A percentile compares a stretch with the other conserved stretches of the same genome.
Conservation (phyloP, 2,888 invertebrate species). For the Timandra comae region DNA sequence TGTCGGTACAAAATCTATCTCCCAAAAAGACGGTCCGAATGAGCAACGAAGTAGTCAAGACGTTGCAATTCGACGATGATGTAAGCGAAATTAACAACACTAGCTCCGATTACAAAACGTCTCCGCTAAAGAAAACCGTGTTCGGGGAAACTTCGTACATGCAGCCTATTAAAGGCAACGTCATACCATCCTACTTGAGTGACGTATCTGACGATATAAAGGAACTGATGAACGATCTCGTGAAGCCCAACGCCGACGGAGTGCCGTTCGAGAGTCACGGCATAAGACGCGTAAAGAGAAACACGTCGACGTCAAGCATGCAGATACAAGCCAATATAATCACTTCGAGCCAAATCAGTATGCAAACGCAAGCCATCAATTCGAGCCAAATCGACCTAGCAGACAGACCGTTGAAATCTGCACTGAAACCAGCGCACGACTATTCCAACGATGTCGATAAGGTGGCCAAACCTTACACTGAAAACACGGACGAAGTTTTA, state of each 20-base stretch:
- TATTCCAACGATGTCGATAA: too few species aligned
- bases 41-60: conserved; percentile 55
- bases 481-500: too few species aligned
- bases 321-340: conserved; percentile 53
- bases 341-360: conserved; percentile 56
- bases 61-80: conserved; percentile 51
- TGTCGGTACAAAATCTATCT: conserved; percentile 9
- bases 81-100: conserved; percentile 27
- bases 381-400: conserved; percentile 6
- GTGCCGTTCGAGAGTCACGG: conserved; percentile 29
- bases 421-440: too few species aligned
- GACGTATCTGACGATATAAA: conserved; percentile 53
- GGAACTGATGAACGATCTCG: conserved; percentile 54
- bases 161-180: conserved; percentile 39
- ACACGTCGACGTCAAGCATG: conserved; percentile 38
- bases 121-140: conserved; percentile 46
- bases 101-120: conserved; percentile 20
- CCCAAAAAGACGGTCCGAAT: conserved; percentile 26
- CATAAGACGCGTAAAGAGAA: background rate
- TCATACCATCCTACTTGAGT: conserved; percentile 51
- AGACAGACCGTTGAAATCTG: conserved; percentile 1
- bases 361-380: too few species aligned
- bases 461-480: too few species aligned
- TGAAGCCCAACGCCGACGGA: conserved; percentile 50
- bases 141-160: conserved; percentile 43